Evolutionary conservation across 2,113 vertebrate genomes (phyloP).

Genomic region (Nesoenas mayeri): DNA sequence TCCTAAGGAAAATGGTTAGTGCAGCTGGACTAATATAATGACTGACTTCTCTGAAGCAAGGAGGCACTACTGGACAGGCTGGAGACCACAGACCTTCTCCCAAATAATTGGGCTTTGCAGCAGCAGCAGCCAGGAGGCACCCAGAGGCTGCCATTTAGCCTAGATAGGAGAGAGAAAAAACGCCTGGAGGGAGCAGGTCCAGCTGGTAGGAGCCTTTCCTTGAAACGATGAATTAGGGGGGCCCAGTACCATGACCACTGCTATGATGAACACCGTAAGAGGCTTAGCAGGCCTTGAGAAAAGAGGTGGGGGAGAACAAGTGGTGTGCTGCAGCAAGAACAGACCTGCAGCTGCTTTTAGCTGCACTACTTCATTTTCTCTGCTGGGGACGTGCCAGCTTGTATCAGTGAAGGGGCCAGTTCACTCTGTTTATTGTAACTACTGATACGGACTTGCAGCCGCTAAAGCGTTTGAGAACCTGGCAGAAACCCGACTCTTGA

Average conservation of each 20-base stretch:
- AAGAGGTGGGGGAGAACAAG: not conserved
- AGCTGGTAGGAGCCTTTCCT: not conserved
- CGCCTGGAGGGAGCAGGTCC: not conserved
- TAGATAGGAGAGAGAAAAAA: not conserved
- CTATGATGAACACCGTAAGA: not conserved
- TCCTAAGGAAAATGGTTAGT: slow-evolving; percentile 1
- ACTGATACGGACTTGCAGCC: not conserved
- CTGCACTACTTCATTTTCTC: not conserved
- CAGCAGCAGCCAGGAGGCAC: not conserved
- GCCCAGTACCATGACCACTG: fast-evolving
- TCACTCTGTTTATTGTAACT: not conserved
- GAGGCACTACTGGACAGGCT: not conserved
- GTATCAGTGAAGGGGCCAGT: not conserved
- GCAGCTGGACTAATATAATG: not conserved
- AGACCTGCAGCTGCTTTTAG: not conserved
- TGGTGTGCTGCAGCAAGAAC: not conserved
- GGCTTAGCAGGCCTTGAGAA: not conserved
- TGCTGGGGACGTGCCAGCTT: not conserved
- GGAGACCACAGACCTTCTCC: not conserved
- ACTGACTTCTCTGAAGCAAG: not conserved
- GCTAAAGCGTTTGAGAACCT: slow-evolving; percentile 15
- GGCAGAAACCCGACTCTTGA: slow-evolving; percentile 14
- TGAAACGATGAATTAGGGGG: not conserved
- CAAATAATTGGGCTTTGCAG: not conserved
- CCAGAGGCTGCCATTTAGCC: not conserved